Evolutionary conservation across 1,140 invertebrate species (phyloP).

Genomic region (Drosophila funebris): DNA sequence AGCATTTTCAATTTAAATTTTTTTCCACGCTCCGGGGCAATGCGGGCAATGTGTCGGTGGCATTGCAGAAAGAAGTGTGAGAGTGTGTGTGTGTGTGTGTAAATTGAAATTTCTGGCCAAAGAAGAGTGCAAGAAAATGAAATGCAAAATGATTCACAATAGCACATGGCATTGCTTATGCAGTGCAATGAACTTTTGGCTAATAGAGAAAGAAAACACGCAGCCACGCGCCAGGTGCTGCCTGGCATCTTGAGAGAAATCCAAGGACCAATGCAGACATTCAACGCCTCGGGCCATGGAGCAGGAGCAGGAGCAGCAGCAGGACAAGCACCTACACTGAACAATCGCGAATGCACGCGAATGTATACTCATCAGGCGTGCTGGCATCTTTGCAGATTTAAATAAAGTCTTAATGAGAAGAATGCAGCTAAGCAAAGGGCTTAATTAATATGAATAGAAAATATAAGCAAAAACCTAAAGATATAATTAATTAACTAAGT

Average conservation of each 20-base stretch:
- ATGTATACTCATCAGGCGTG: too few relatives aligned
- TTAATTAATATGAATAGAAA: background rate
- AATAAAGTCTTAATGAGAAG: background rate
- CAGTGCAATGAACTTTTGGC: conserved; percentile 37
- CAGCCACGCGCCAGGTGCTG: background rate
- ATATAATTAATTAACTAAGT: background rate
- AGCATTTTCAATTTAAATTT: conserved; percentile 78
- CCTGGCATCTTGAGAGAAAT: conserved; percentile 17
- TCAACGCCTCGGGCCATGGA: conserved; percentile 10
- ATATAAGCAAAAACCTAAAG: background rate
- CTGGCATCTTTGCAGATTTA: too few relatives aligned
- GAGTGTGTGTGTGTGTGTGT: too few relatives aligned
- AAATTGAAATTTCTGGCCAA: conserved; percentile 33
- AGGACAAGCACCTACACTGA: conserved; percentile 23
- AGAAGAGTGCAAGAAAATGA: conserved; percentile 22
- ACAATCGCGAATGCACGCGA: too few relatives aligned
- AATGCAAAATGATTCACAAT: conserved; percentile 41
- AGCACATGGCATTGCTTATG: conserved; percentile 7
- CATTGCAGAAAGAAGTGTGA: conserved; percentile 12
- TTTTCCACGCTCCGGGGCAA: conserved; percentile 45
- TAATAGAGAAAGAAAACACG: conserved; percentile 16
- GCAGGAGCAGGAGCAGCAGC: background rate
- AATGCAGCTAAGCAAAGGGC: background rate
- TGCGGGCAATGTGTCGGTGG: conserved; percentile 22
- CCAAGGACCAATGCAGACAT: conserved; percentile 23